Conservation (phyloP, 2,888 invertebrate genomes). For the Itoplectis maculator region DNA sequence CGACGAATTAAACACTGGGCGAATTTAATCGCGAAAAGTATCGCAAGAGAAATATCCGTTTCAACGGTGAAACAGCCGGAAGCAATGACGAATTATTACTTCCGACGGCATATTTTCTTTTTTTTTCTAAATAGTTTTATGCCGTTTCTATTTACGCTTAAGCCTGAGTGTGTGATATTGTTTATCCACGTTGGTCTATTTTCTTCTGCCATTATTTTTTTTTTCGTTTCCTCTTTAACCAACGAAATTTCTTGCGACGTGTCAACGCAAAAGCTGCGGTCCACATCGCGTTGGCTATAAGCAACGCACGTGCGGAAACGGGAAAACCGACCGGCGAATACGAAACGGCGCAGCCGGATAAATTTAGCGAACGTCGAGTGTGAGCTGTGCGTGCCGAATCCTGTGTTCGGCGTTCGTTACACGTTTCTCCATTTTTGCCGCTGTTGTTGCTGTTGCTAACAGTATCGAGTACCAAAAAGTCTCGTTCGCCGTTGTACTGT, state of each 20-base stretch:
- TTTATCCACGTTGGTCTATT: no score
- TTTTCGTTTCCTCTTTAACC: not conserved
- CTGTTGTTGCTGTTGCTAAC: no score
- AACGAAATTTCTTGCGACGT: slow-evolving; percentile 33
- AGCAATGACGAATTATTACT: no score
- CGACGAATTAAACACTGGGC: slow-evolving; percentile 58
- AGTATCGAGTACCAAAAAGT: slow-evolving; percentile 52
- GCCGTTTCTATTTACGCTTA: no score
- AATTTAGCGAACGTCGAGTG: slow-evolving; percentile 46
- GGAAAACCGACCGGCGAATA: slow-evolving; percentile 54
- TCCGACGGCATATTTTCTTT: no score
- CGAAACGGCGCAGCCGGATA: slow-evolving; percentile 42
- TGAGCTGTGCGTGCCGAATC: slow-evolving; percentile 21
- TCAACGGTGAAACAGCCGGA: no score
- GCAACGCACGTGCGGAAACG: not conserved
- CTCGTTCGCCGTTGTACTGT: slow-evolving; percentile 59
- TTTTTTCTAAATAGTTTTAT: no score
- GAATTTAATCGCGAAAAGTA: not conserved
- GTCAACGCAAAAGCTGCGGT: no score
- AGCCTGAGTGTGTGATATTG: no score
- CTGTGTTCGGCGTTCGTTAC: slow-evolving; percentile 21
- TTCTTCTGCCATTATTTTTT: not conserved
- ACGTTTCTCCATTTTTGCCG: not conserved
- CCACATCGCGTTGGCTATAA: no score
- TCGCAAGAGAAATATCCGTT: no score